A percentile compares a stretch with the other conserved stretches of the same genome.
These are phyloP conservation scores for Oconnorella tubifera DNA, from an alignment of 2,888 invertebrate genomes.

Conservation along the genomic window DNA sequence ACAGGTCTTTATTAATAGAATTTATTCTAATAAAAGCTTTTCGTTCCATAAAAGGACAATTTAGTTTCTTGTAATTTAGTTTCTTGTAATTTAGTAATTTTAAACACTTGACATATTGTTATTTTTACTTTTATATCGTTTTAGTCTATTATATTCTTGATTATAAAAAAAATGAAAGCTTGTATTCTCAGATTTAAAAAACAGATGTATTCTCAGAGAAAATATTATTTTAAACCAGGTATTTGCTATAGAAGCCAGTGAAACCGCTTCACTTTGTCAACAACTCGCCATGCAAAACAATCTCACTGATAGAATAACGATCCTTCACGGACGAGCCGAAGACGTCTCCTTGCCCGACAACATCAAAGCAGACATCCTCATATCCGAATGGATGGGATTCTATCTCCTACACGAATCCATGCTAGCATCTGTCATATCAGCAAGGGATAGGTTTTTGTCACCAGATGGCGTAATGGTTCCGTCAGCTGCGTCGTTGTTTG, in stretches of 20 bases:
- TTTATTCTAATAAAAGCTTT: no score
- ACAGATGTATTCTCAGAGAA: no score
- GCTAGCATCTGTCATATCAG: conserved; percentile 50
- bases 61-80: no score
- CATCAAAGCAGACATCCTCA: conserved; percentile 47
- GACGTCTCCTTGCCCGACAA: conserved; percentile 44
- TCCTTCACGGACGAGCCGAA: conserved; percentile 47
- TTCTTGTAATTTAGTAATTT: no score
- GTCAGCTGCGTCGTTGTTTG: conserved; percentile 43
- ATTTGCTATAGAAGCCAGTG: conserved; percentile 52
- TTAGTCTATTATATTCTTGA: no score
- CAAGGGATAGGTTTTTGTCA: conserved; percentile 48
- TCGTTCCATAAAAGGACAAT: no score
- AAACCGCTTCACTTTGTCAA: conserved; percentile 42
- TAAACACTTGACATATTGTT: no score
- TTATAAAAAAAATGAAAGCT: no score
- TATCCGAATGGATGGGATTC: conserved; percentile 57
- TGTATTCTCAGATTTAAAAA: no score
- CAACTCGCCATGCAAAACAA: conserved; percentile 46
- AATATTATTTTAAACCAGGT: no score
- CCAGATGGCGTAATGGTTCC: conserved; percentile 49
- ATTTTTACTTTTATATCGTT: no score
- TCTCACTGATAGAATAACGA: conserved; percentile 41
- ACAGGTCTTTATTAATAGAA: conserved; percentile 52
- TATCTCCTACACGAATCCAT: conserved; percentile 55